Evolutionary conservation across 1,140 invertebrate species (phyloP).

Genomic region (Harpegnathos saltator): DNA sequence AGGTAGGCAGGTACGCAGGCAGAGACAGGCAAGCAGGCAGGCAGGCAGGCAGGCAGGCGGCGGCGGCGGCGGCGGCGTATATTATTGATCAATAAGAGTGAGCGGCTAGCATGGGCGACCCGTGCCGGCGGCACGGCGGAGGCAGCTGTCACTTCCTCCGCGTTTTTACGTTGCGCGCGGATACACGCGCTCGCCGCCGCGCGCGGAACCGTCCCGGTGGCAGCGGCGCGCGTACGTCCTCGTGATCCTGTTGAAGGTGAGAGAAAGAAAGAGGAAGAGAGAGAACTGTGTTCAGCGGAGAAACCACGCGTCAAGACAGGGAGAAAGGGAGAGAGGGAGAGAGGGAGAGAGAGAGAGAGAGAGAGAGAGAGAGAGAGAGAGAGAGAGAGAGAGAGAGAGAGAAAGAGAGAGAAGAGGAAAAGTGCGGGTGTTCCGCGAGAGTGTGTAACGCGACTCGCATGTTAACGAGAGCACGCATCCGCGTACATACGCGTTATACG

Average conservation of each 20-base stretch:
- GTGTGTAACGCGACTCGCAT: not conserved
- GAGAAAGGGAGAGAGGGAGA: constrained; percentile 1
- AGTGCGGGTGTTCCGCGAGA: constrained; percentile 7
- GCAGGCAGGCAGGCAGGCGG: constrained; percentile 22
- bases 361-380: no score
- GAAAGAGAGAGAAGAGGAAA: not conserved
- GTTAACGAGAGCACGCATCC: not conserved
- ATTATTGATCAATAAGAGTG: constrained; percentile 84
- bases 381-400: constrained; percentile 15
- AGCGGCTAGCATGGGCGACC: constrained; percentile 79
- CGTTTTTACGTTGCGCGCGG: constrained; percentile 75
- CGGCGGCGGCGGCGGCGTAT: constrained; percentile 60
- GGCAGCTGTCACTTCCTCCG: constrained; percentile 81
- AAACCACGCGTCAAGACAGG: constrained; percentile 31
- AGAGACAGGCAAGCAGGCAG: constrained; percentile 7
- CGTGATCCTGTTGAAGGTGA: constrained; percentile 15
- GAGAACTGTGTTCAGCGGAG: not conserved
- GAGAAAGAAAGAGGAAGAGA: not conserved
- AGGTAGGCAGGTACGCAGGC: not conserved
- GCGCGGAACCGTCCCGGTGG: constrained; percentile 44
- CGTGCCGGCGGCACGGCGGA: constrained; percentile 79
- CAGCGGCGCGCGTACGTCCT: constrained; percentile 45
- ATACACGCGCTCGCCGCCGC: constrained; percentile 64
- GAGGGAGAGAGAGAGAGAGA: constrained; percentile 9
- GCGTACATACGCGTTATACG: constrained; percentile 21